Evolutionary conservation across 2,888 invertebrate genomes (phyloP), one percentile per base, ranked within the genome.

Genomic region (Homarus gammarus): DNA sequence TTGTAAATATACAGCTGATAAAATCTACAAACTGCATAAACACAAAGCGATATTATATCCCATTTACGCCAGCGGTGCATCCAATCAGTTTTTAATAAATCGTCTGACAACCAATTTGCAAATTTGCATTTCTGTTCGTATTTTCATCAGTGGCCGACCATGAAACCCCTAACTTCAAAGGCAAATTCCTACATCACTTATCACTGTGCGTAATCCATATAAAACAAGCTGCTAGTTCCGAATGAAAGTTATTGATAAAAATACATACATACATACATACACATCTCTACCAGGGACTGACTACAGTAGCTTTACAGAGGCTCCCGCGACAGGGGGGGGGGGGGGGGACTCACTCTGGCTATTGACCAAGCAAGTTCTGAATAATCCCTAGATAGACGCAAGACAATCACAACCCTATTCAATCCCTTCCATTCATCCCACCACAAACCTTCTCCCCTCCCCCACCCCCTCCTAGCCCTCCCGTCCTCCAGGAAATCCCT

Each of bases 1-100:
- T 64, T 27, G 64, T 64, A 64, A 64, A 64, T 27, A 64, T 64
- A n/a, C 64, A 64, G 31, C 64, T 64, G 64, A 64, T 27, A 64
- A 64, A 64, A 64, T 64, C 64, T 64, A 64, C 64, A 64, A 64
- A 64, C 64, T 64, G 64, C 64, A 64, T 64, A 64, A 64, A 64
- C 64, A 64, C 64, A 64, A 64, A 64, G 64, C 27, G 64, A 64
- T 64, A 64, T 64, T 64, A 64, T 64, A 64, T 64, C 64, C 64
- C 64, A 64, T 64, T 64, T 64, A 64, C 64, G 31, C 64, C 64
- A 64, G 64, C 64, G 31, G 64, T n/a, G 64, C 64, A 64, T 64
- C 64, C 64, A 64, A 64, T 64, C 64, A 64, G 64, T 64, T 64
- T 64, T 64, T 64, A 64, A 64, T 64, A 64, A 64, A 64, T 64